Conservation (phyloP, 2,797 vertebrate genomes). For the Aotus griseimembra region DNA sequence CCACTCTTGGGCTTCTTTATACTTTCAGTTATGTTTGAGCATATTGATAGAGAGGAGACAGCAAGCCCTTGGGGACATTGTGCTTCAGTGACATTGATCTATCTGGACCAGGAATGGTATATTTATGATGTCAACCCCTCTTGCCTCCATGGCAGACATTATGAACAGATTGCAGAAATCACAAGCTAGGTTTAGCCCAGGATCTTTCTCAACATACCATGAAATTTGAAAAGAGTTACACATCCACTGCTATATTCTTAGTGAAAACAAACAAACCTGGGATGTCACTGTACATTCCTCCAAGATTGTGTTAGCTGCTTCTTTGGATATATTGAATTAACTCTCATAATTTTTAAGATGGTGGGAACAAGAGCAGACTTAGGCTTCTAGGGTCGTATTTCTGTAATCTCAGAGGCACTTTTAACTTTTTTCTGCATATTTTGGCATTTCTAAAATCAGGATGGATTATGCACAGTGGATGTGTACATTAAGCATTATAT, state of each 20-base stretch:
- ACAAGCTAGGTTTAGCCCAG: neutral
- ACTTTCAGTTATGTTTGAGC: constrained; percentile 68
- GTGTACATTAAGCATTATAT: neutral
- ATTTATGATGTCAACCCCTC: neutral
- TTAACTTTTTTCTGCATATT: neutral
- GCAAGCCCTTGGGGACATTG: constrained; percentile 55
- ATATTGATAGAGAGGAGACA: constrained; percentile 52
- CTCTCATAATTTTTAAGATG: neutral
- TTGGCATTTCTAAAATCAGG: constrained; percentile 25
- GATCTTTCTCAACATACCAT: neutral
- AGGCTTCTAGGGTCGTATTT: neutral
- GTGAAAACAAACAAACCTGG: neutral
- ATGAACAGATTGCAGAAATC: constrained; percentile 20
- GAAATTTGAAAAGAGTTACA: neutral
- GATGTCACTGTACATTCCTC: neutral
- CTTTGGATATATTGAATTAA: neutral
- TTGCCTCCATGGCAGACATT: constrained; percentile 18
- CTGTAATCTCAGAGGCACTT: neutral
- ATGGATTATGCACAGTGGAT: neutral
- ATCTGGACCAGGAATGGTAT: constrained; percentile 56
- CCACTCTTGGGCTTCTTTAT: constrained; percentile 72
- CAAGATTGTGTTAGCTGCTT: neutral
- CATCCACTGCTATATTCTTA: neutral
- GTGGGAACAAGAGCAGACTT: neutral
- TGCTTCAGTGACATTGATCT: constrained; percentile 71